Percentiles rank a stretch among this genome's conserved stretches.
phyloP scores from a whole-genome alignment of 2,113 vertebrate genomes.

The Hippopotamus amphibius region DNA sequence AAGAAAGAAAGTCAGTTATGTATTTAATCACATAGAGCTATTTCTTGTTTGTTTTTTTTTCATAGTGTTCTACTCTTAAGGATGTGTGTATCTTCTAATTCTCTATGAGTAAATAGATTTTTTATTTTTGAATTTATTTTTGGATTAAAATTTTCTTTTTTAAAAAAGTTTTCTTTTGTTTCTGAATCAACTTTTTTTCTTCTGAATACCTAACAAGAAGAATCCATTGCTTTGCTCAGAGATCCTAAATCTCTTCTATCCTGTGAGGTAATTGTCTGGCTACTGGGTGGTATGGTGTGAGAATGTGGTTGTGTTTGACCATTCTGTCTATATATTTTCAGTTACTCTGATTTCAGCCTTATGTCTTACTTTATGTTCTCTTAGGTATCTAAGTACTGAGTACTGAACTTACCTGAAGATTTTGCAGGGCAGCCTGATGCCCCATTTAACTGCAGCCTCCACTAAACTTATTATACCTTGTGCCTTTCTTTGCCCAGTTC shows the following conservation, averaged over 20 bases:
- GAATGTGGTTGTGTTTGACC: neutral
- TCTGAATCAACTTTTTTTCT: constrained; percentile 47
- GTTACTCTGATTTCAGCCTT: neutral
- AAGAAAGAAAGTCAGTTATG: neutral
- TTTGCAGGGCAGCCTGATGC: neutral
- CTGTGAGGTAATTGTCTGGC: neutral
- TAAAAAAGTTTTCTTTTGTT: neutral
- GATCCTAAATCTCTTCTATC: neutral
- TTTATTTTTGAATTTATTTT: neutral
- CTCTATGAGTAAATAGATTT: constrained; percentile 21
- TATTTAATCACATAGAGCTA: constrained; percentile 24
- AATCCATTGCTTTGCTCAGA: constrained; percentile 5
- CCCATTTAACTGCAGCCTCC: neutral
- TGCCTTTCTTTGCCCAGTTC: neutral
- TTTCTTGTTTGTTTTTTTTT: constrained; percentile 2
- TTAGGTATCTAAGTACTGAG: neutral
- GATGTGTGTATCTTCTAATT: constrained; percentile 47
- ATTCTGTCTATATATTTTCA: neutral
- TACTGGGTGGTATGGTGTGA: neutral
- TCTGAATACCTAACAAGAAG: neutral
- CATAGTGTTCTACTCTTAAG: neutral
- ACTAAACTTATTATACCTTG: neutral
- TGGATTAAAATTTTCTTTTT: neutral
- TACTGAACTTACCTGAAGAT: neutral
- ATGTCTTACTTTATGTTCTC: neutral